Evolutionary conservation across 1,140 invertebrate species (phyloP), one percentile per base, ranked within the genome.

Genomic region (Eumaeus atala): DNA sequence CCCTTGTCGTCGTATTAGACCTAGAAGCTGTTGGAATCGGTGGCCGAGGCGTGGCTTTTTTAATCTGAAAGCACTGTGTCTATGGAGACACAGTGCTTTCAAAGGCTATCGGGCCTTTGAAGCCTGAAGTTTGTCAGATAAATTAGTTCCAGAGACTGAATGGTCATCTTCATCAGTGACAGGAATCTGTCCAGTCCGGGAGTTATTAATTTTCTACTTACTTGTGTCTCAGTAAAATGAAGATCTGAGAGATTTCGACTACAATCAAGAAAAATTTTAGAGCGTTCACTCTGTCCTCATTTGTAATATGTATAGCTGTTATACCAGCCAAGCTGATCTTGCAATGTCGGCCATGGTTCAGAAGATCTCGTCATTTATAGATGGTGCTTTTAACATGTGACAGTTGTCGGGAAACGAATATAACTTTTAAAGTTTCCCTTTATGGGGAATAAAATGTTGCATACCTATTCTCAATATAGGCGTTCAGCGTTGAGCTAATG

Each of bases 51-150:
- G 42, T 44, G 12, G 12, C 36, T 38, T 60, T 67, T 40, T 64
- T 64, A 14, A 67, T 67, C 34, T 56, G 58, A 5, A 38, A 37
- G 1, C 58, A 56, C 21, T 64, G 58, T 11, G 49, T 58, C 14
- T 58, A n/a, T n/a, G n/a, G n/a, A n/a, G n/a, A n/a, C n/a, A n/a
- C n/a, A n/a, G n/a, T n/a, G n/a, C n/a, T n/a, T n/a, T n/a, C n/a
- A n/a, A n/a, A n/a, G n/a, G n/a, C n/a, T n/a, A n/a, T n/a, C 58
- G 11, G 0, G 58, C 55, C 37, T 62, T 66, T 1, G 59, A 48
- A 16, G 62, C 61, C 28, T 66, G 64, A n/a, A 70, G 66, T 47
- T 59, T 70, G 34, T 70, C 61, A 0, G 64, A 47, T 9, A 70
- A 40, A 2, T 42, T 44, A 7, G 17, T 37, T 0, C 64, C 64